Base-by-base conservation (phyloP, 2,888 invertebrate species). In the Drosophila leonis region DNA sequence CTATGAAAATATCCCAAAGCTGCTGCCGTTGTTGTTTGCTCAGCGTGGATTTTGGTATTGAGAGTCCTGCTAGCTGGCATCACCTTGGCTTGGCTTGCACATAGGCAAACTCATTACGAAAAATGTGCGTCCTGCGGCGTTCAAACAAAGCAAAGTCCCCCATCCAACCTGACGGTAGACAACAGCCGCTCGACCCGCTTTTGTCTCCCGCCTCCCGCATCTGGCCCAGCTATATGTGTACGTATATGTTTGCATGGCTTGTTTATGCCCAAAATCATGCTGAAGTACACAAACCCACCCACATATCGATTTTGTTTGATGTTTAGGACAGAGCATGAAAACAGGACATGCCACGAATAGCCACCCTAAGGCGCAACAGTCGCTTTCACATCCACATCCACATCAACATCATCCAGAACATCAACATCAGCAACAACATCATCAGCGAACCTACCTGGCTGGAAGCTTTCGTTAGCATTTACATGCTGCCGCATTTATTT, bases 271-370 rank as follows among this genome's bases (percentile, higher is more conserved):
- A 84, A 89, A 81, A 84, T 87, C 82, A 87, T 65, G 68, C 62
- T 65, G 52, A 52, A 52, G 60, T 48, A 56, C 41, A 52, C 41
- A 52, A 29, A 49, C 29, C 77, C 87, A 65, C 83, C 90, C 82
- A 73, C 61, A 86, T 90, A 90, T 86, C 89, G 86, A 86, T 86
- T 86, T 86, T 86, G 90, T 86, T 86, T 86, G 89, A 90, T 86
- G 86, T 88, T 86, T 90, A 75, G 76, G 72, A 71, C 65, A 66
- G 42, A 75, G 69, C 59, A 37, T n/a, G 52, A 15, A 35, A 35
- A 24, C 64, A 77, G 71, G 62, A 76, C 65, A 69, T 51, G 61
- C 62, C 70, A 56, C 15, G 65, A 77, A 76, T 80, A 76, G 65
- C 64, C 65, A 56, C 69, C 83, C 57, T 9, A 20, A 72, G 68